Percentiles rank a stretch among this genome's conserved stretches.
phyloP scores from a whole-genome alignment of 2,888 invertebrate genomes.

The Limenitis camilla region DNA sequence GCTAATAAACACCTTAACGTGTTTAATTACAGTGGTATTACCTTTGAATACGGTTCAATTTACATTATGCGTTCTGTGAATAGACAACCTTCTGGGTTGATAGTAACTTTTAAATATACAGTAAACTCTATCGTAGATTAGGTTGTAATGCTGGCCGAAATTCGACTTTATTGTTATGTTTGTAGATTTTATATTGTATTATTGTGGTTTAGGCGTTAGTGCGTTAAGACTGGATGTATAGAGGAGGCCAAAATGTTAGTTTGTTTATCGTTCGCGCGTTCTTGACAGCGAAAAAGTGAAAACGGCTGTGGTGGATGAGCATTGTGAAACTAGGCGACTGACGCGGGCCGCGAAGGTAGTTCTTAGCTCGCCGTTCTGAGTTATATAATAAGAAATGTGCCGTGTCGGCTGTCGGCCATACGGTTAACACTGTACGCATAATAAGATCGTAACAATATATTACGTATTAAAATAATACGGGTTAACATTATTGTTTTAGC shows the following conservation, averaged over 20 bases:
- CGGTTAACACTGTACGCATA: conserved; percentile 19
- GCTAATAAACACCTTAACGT: conserved; percentile 31
- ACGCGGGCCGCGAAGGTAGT: conserved; percentile 35
- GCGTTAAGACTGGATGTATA: conserved; percentile 41
- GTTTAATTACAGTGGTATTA: conserved; percentile 39
- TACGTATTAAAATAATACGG: neutral
- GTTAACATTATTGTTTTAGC: conserved; percentile 9
- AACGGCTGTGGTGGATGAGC: conserved; percentile 64
- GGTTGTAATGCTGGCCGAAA: conserved; percentile 36
- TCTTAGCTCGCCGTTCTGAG: conserved; percentile 32
- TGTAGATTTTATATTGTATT: conserved; percentile 39
- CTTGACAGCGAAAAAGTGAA: conserved; percentile 76
- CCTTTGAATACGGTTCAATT: conserved; percentile 47
- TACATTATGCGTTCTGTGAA: conserved; percentile 29
- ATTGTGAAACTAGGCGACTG: conserved; percentile 65
- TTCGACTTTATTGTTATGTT: conserved; percentile 41
- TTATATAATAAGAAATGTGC: conserved; percentile 60
- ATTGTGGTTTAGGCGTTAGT: conserved; percentile 33
- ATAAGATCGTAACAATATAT: conserved; percentile 18
- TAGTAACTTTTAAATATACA: conserved; percentile 41
- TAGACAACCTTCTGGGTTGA: conserved; percentile 50
- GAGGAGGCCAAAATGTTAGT: conserved; percentile 71
- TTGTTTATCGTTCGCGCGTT: conserved; percentile 72
- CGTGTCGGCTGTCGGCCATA: conserved; percentile 20
- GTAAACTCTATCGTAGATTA: conserved; percentile 41